Evolutionary conservation across 2,113 vertebrate species (phyloP).

Genomic region (Dolichallabes microphthalmus): DNA sequence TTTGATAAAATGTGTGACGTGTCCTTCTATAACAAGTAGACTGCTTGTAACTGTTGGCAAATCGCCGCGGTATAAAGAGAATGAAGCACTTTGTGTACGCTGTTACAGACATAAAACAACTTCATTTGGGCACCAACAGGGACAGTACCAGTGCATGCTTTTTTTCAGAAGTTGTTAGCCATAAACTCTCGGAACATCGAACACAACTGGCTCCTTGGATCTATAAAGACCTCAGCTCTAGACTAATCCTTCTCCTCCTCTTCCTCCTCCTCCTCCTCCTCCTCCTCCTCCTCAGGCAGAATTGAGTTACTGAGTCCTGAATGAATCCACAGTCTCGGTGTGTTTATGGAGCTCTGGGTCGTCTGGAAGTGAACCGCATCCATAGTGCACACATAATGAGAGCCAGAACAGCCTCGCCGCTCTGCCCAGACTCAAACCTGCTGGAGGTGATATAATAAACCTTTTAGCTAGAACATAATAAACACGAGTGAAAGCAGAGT

Average conservation of each 20-base stretch:
- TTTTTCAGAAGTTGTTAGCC: background rate
- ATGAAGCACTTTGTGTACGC: background rate
- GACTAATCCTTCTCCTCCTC: conserved; percentile 11
- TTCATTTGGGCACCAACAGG: background rate
- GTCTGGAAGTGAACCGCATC: conserved; percentile 20
- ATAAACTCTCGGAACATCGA: conserved; percentile 22
- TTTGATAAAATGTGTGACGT: background rate
- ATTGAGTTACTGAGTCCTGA: conserved; percentile 40
- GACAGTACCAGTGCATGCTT: background rate
- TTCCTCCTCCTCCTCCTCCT: conserved; percentile 1
- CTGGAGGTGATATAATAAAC: conserved; percentile 23
- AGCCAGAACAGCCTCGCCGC: background rate
- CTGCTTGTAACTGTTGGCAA: background rate
- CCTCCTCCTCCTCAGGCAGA: background rate
- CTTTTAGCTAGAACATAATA: conserved; percentile 19
- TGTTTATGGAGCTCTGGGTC: conserved; percentile 52
- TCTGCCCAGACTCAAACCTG: background rate
- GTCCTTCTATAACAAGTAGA: background rate
- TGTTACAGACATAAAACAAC: background rate
- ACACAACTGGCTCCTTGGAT: conserved; percentile 53
- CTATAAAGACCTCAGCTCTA: conserved; percentile 64
- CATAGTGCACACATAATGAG: conserved; percentile 1
- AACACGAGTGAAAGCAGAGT: background rate
- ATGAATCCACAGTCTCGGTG: conserved; percentile 61
- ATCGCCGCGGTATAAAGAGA: background rate